Base-by-base conservation (phyloP, 2,888 invertebrate genomes). In the Ellobium chinense region DNA sequence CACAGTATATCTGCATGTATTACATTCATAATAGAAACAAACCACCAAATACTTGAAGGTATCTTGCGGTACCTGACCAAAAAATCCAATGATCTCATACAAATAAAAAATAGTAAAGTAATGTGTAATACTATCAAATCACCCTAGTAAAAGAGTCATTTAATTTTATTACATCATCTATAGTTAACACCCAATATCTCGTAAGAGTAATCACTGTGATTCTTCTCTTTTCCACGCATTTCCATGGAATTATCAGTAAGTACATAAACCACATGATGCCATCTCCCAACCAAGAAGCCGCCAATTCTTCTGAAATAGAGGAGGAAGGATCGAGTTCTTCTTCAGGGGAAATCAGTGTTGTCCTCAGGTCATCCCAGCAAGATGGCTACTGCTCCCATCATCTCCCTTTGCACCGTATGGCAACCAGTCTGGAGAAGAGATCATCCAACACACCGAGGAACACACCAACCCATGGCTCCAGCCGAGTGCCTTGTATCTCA, bases 181-280 rank as follows among this genome's bases (percentile, higher is more conserved):
- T n/a, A n/a, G n/a, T n/a, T n/a, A n/a, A n/a, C n/a, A n/a, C n/a
- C n/a, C n/a, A n/a, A 46, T 46, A 46, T 46, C 18, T 46, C 18
- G 14, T 14, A 29, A 2, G 12, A 24, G 18, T 72, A 60, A 72
- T 56, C n/a, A 31, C 4, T 56, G 18, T 72, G 12, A 36, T n/a
- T 60, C 29, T 65, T 76, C 36, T 68, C 65, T 77, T 56, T 69
- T 46, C 9, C 69, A 58, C 56, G 62, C 69, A 24, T 24, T 65
- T 5, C 58, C 34, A 1, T 54, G 63, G 63, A 66, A n/a, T 62
- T 37, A 54, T 58, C 87, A 91, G 91, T 87, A 89, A 89, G 87
- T 87, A 88, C 83, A 84, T 86, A 54, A 88, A 88, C 78, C 85
- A 88, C 82, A 82, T 86, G 72, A 84, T 87, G 60, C 88, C 88